These are phyloP conservation scores for Nyctibius grandis DNA, from an alignment of 2,797 vertebrate genomes.

Conservation along the genomic window DNA sequence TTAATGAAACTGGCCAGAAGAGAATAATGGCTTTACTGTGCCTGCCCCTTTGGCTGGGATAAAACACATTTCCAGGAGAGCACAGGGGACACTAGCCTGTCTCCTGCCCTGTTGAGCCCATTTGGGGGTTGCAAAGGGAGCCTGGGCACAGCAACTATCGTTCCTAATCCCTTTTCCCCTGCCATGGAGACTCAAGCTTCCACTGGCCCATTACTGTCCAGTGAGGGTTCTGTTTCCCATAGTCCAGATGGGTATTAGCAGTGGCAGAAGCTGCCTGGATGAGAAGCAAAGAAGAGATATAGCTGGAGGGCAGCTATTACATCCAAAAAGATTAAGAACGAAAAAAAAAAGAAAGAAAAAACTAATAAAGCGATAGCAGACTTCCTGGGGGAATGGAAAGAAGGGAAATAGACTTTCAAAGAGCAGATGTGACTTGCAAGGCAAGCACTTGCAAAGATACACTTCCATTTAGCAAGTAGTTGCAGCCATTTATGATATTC, in stretches of 20 bases:
- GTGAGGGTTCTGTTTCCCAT: not conserved
- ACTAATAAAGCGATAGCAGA: not conserved
- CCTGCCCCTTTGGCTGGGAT: not conserved
- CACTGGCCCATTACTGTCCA: not conserved
- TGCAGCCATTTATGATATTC: not conserved
- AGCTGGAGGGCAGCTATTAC: constrained; percentile 24
- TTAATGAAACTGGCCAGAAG: not conserved
- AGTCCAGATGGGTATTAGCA: not conserved
- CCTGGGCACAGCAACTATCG: not conserved
- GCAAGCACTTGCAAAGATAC: not conserved
- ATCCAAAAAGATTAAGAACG: not conserved
- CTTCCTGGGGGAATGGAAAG: constrained; percentile 18
- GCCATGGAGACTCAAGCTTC: not conserved
- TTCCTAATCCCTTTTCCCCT: not conserved
- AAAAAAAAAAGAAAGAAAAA: not conserved
- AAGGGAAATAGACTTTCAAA: constrained; percentile 13
- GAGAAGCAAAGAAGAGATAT: not conserved
- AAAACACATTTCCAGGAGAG: not conserved
- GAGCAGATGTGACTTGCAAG: constrained; percentile 30
- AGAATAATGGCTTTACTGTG: not conserved
- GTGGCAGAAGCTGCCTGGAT: not conserved
- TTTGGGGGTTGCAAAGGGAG: not conserved
- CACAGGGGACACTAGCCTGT: not conserved
- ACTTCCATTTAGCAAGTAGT: not conserved
- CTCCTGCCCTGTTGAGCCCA: not conserved